phyloP scores from a whole-genome alignment of 2,113 vertebrate genomes.

The Zootoca vivipara region DNA sequence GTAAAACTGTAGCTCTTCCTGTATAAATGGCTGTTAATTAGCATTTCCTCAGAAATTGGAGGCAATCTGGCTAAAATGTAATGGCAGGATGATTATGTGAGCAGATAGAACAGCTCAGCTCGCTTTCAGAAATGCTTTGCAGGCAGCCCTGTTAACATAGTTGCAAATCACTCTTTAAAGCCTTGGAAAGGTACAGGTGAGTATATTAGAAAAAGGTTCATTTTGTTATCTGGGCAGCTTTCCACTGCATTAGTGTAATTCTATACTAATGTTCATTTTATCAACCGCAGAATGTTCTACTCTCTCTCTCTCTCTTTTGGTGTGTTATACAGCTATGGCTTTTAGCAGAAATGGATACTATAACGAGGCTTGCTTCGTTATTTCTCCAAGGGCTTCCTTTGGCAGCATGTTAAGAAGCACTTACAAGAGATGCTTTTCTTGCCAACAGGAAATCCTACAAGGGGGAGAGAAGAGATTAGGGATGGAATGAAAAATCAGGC shows the following conservation, averaged over 20 bases:
- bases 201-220: not conserved
- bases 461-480: constrained; percentile 2
- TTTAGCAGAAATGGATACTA: constrained; percentile 36
- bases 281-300: not conserved
- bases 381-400: constrained; percentile 40
- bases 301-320: not conserved
- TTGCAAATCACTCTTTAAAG: constrained; percentile 52
- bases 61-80: constrained; percentile 31
- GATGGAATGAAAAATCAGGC: not conserved
- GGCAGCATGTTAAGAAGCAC: constrained; percentile 30
- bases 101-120: constrained; percentile 20
- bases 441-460: constrained; percentile 28
- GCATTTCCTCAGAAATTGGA: not conserved
- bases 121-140: constrained; percentile 23
- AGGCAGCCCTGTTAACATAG: not conserved
- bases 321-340: not conserved
- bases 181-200: constrained; percentile 24
- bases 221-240: constrained; percentile 33
- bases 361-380: not conserved
- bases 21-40: constrained; percentile 45
- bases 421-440: constrained; percentile 18
- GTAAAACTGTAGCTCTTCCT: not conserved
- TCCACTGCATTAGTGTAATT: not conserved
- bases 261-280: constrained; percentile 41
- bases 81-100: constrained; percentile 4